Base-by-base conservation (phyloP, 2,797 vertebrate species). In the Ceyx erithaca region DNA sequence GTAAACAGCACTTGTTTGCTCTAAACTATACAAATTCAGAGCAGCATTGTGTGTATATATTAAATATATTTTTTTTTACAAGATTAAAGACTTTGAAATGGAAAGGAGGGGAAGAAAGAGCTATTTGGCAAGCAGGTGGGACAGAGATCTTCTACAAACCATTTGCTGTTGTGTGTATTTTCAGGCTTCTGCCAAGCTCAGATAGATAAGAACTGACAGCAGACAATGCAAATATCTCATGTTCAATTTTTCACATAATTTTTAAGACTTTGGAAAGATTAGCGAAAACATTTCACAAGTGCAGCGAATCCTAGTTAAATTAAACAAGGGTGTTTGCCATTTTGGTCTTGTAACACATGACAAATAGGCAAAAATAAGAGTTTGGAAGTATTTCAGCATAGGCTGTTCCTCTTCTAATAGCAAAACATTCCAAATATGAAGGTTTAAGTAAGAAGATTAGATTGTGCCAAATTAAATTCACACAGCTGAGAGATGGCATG, bases 261-360 rank as follows among this genome's bases (percentile, higher is more conserved):
- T 84, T 81, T 72, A 81, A 76, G 55, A 85, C 16, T 83, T 87
- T n/a, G 0, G 4, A 80, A 95, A 64, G 46, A 95, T 77, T 57
- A 93, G 41, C n/a, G 63, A 37, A 64, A 91, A 86, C 68, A 51
- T 82, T 95, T 93, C 59, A 79, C 41, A 76, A 88, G 21, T 64
- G n/a, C 45, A 84, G 23, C n/a, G 64, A 58, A 79, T 59, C 26
- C 55, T 31, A 25, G 21, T 79, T 79, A 91, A 85, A 76, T 81
- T 73, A 91, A 93, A 64, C 16, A 77, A 80, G 49, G 7, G 20
- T 45, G 19, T 45, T 89, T 93, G 61, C 73, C n/a, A 28, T 61
- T 86, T 90, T 61, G 57, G 45, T 81, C 73, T 72, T 61, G 10
- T 45, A 86, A 63, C 14, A 26, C 8, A 54, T 21, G 62, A 75